Evolutionary conservation across 2,888 invertebrate species (phyloP), one percentile per base, ranked within the genome.

Genomic region (Leptopilina myrica): DNA sequence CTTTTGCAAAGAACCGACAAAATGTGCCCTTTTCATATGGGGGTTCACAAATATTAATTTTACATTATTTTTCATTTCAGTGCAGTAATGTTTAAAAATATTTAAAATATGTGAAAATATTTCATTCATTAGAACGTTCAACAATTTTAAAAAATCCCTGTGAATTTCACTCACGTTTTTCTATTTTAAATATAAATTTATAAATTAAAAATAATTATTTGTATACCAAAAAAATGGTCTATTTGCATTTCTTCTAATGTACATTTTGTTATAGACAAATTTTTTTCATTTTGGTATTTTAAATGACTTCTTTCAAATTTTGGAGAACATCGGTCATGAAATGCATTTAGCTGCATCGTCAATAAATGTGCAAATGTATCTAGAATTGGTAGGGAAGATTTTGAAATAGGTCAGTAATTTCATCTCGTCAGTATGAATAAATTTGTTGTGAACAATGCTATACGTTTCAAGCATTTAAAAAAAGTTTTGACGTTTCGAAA

Each of bases 401-500:
- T 62, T 62, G 62, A 62, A 62, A 62, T 62, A 62, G 62, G 62
- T 62, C 62, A 62, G 62, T 62, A 15, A 62, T 62, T 62, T 62
- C 62, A 62, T 62, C 62, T 20, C 62, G 62, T 20, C 15, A 62
- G 62, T 62, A 62, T 62, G 62, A 62, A 62, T 62, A 62, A 15
- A 62, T 62, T 62, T 62, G 9, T 62, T 62, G 62, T 62, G 20
- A 62, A 62, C 62, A 62, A 62, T 62, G 62, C 62, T 62, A 9
- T 15, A 49, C 49, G 20, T 62, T 62, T 59, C n/a, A 59, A 59
- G n/a, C 59, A 59, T 59, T 15, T 43, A 43, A 62, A 62, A 62
- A 62, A 26, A 62, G 15, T 62, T 62, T 62, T 20, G 20, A 9
- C 8, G 62, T 62, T 62, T 20, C 62, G 9, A 20, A 15, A 62